Percentiles rank a stretch among this genome's conserved stretches.
Conservation (phyloP, 2,113 vertebrate genomes). For the Planiliza haematocheilus region DNA sequence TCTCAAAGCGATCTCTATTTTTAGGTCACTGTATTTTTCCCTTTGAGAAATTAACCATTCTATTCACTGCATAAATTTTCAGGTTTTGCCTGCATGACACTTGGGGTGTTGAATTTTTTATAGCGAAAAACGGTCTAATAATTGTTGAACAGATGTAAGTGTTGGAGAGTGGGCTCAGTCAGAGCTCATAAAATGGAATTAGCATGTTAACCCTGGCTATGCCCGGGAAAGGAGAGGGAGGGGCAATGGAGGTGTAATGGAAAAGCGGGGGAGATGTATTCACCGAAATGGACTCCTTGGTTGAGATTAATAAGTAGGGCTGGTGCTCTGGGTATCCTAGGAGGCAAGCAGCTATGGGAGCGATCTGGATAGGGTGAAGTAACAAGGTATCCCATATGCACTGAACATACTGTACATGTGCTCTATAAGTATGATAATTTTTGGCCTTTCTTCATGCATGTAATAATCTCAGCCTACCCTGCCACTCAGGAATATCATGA, state of each 20-base stretch:
- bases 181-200: slow-evolving; percentile 95
- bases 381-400: slow-evolving; percentile 28
- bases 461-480: slow-evolving; percentile 22
- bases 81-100: slow-evolving; percentile 95
- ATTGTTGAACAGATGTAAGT: slow-evolving; percentile 99
- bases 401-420: slow-evolving; percentile 30
- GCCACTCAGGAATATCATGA: slow-evolving; percentile 1
- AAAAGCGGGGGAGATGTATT: slow-evolving; percentile 9
- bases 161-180: slow-evolving; percentile 91
- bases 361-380: slow-evolving; percentile 36
- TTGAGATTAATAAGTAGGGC: slow-evolving; percentile 50
- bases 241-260: neutral
- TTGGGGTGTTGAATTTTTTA: slow-evolving; percentile 98
- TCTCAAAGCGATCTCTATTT: slow-evolving; percentile 92
- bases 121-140: slow-evolving; percentile 98
- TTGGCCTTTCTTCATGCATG: slow-evolving; percentile 29
- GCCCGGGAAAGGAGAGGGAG: slow-evolving; percentile 49
- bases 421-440: slow-evolving; percentile 41
- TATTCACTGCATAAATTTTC: slow-evolving; percentile 98
- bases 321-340: slow-evolving; percentile 15
- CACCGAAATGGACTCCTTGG: slow-evolving; percentile 49
- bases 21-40: slow-evolving; percentile 84
- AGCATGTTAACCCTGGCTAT: slow-evolving; percentile 91
- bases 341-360: slow-evolving; percentile 29
- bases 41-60: slow-evolving; percentile 99